Evolutionary conservation across 2,797 vertebrate genomes (phyloP).

Genomic region (Momotus momota): DNA sequence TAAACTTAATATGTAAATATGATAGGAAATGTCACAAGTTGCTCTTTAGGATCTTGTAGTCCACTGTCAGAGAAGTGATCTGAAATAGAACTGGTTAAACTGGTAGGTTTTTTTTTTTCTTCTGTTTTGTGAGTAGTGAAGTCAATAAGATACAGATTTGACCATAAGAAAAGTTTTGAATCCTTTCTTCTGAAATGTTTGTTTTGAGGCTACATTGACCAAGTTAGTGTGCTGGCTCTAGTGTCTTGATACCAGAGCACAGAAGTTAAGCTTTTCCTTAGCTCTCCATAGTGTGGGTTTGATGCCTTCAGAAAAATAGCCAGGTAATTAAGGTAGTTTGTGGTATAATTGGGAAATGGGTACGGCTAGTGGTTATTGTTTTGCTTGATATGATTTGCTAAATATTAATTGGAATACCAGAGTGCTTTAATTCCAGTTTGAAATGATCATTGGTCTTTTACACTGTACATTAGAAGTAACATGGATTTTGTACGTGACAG

Average conservation of each 20-base stretch:
- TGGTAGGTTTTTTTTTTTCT: not conserved
- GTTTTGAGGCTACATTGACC: not conserved
- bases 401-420: not conserved
- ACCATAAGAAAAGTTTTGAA: not conserved
- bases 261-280: not conserved
- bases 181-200: not conserved
- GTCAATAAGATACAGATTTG: not conserved
- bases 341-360: not conserved
- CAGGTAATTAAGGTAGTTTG: not conserved
- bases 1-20: not conserved
- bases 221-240: not conserved
- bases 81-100: not conserved
- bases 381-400: not conserved
- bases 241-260: not conserved
- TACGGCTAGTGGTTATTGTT: not conserved
- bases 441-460: not conserved
- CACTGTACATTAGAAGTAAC: not conserved
- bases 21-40: not conserved
- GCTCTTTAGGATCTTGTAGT: not conserved
- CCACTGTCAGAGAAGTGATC: not conserved
- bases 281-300: not conserved
- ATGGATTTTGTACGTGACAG: not conserved
- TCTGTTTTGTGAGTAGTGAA: not conserved
- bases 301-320: not conserved
- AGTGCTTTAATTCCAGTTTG: not conserved